phyloP scores from a whole-genome alignment of 2,888 invertebrate genomes.

The Metallyticus violacea region DNA sequence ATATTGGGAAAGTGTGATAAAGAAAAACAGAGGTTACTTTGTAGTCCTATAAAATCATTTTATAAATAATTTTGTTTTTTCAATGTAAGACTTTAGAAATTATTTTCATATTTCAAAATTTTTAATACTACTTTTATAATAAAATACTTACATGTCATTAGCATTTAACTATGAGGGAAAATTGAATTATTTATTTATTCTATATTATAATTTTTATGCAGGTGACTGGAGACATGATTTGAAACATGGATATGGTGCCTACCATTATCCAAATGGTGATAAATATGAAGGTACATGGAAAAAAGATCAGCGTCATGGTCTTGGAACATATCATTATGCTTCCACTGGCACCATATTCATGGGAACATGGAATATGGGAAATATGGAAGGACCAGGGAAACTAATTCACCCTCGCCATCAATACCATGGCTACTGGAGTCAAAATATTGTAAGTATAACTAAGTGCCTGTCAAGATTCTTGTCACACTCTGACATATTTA shows the following conservation, averaged over 20 bases:
- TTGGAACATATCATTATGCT: conserved; percentile 72
- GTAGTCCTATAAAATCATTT: no score
- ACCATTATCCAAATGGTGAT: conserved; percentile 72
- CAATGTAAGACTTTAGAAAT: no score
- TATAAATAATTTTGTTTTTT: no score
- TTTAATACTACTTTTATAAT: no score
- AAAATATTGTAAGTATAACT: conserved; percentile 44
- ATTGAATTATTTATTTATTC: no score
- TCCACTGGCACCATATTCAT: conserved; percentile 59
- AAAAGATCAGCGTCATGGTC: conserved; percentile 68
- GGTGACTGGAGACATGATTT: conserved; percentile 63
- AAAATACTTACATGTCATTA: no score
- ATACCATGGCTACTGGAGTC: conserved; percentile 70
- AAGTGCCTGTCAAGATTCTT: neutral
- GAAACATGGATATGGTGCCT: conserved; percentile 73
- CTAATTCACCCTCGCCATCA: conserved; percentile 64
- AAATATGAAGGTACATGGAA: conserved; percentile 75
- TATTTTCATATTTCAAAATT: no score
- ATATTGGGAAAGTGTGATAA: no score
- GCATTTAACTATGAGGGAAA: no score
- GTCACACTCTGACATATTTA: no score
- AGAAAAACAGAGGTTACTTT: no score
- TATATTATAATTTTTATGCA: no score
- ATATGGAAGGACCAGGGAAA: conserved; percentile 72
- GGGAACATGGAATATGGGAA: conserved; percentile 74